Evolutionary conservation across 1,140 invertebrate genomes (phyloP), one percentile per base, ranked within the genome.

Genomic region (Formica selysi): DNA sequence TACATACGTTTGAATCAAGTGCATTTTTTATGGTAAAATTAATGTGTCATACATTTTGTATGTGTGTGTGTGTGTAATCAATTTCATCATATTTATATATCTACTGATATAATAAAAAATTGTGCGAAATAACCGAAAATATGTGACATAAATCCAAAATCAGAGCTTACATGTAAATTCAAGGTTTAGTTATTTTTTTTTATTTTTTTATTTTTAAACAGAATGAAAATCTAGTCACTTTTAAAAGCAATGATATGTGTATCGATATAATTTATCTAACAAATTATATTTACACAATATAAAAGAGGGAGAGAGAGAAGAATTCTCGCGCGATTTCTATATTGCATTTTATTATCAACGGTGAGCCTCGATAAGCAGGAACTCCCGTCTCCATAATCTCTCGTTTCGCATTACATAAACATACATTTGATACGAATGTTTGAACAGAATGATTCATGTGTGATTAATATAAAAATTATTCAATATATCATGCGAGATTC

Each of bases 1-100:
- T 29, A 22, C 22, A 76, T 62, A 76, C 62, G 19, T 74, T 59
- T 57, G n/a, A 38, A 59, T 61, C 16, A n/a, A 26, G 26, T 44
- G 57, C 22, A 5, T 73, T 3, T 57, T 73, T 73, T 73, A 57
- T 26, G 8, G 38, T 59, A 0, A 22, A 74, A 6, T 59, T 59
- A 61, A 41, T 4, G 13, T 48, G 13, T 48, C 44, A 48, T 51
- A 44, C 41, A 51, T 6, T 51, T 51, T 51, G 3, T 8, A 8
- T 44, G 10, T 44, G 41, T 19, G 16, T 51, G 48, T 19, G 48
- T 16, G 13, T 51, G 16, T 51, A 13, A 19, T 74, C 22, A 38
- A 61, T 26, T 59, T 74, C 16, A n/a, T 57, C 29, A 19, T 36
- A 54, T 51, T 22, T 19, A 22, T n/a, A 54, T 29, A 59, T 74